These are phyloP conservation scores for Nysson spinosus DNA, from an alignment of 2,888 invertebrate genomes.

Conservation along the genomic window DNA sequence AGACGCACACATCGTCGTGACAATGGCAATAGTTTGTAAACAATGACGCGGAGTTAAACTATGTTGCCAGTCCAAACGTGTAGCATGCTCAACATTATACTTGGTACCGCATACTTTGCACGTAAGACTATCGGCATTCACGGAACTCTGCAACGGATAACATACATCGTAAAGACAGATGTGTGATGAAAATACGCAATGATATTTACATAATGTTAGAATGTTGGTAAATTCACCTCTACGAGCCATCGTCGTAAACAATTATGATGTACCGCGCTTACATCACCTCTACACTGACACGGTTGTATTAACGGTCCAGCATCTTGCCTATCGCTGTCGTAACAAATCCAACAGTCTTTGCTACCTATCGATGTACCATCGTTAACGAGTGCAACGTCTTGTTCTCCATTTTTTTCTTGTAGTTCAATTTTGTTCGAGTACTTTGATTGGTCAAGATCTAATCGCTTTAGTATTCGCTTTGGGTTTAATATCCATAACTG, in stretches of 20 bases:
- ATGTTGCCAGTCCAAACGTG: slow-evolving; percentile 89
- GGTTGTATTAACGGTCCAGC: slow-evolving; percentile 89
- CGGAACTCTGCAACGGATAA: slow-evolving; percentile 80
- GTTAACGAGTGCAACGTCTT: slow-evolving; percentile 61
- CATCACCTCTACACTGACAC: slow-evolving; percentile 94
- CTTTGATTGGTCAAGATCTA: slow-evolving; percentile 74
- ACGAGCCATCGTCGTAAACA: slow-evolving; percentile 93
- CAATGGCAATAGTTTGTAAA: slow-evolving; percentile 88
- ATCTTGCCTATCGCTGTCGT: slow-evolving; percentile 88
- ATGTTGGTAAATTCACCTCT: slow-evolving; percentile 83
- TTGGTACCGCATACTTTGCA: slow-evolving; percentile 93
- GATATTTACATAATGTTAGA: no score
- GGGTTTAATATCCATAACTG: slow-evolving; percentile 96
- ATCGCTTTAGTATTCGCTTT: slow-evolving; percentile 87
- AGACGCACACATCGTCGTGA: slow-evolving; percentile 87
- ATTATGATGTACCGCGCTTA: slow-evolving; percentile 94
- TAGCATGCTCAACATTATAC: slow-evolving; percentile 88
- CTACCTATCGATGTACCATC: slow-evolving; percentile 79
- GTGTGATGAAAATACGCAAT: no score
- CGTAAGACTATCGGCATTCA: slow-evolving; percentile 83
- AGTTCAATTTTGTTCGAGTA: slow-evolving; percentile 72
- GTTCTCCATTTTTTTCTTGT: slow-evolving; percentile 66
- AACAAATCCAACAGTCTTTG: slow-evolving; percentile 96
- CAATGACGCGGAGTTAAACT: slow-evolving; percentile 91
- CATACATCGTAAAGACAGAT: no score